Evolutionary conservation across 1,140 invertebrate species (phyloP).

Genomic region (Drosophila hydei): DNA sequence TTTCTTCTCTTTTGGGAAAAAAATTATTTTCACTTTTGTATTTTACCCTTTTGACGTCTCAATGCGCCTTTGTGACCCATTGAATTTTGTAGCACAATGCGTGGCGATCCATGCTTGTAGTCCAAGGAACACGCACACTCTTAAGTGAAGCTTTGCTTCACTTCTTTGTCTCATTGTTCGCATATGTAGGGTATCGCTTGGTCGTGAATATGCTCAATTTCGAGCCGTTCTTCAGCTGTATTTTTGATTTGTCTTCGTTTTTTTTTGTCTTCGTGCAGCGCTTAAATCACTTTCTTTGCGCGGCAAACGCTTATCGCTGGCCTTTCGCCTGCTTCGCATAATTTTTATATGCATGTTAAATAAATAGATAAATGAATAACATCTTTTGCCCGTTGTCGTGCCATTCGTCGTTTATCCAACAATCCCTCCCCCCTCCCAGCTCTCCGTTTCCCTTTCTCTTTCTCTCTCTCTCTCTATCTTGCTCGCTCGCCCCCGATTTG

Average conservation of each 20-base stretch:
- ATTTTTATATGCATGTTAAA: slow-evolving; percentile 70
- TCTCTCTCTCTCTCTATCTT: not conserved
- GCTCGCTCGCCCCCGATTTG: slow-evolving; percentile 10
- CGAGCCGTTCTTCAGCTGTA: slow-evolving; percentile 36
- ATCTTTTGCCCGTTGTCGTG: not conserved
- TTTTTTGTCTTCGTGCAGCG: slow-evolving; percentile 13
- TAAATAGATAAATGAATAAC: slow-evolving; percentile 66
- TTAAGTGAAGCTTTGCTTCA: not conserved
- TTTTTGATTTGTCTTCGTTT: slow-evolving; percentile 3
- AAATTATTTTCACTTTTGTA: slow-evolving; percentile 67
- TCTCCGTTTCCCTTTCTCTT: not conserved
- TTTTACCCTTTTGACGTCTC: slow-evolving; percentile 40
- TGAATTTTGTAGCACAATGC: too few species aligned
- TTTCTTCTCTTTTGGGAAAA: not conserved
- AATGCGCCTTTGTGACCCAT: slow-evolving; percentile 1
- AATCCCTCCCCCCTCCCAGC: not conserved
- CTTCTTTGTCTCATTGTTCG: not conserved
- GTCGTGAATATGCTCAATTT: slow-evolving; percentile 15
- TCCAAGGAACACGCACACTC: not conserved
- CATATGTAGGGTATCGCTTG: slow-evolving; percentile 24
- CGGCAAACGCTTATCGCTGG: slow-evolving; percentile 30
- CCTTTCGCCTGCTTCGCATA: slow-evolving; percentile 69
- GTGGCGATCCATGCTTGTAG: not conserved
- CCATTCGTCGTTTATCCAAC: not conserved
- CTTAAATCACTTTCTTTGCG: slow-evolving; percentile 69